These are phyloP conservation scores for Crotalus tigris DNA, from an alignment of 2,113 vertebrate species.

Conservation along the genomic window DNA sequence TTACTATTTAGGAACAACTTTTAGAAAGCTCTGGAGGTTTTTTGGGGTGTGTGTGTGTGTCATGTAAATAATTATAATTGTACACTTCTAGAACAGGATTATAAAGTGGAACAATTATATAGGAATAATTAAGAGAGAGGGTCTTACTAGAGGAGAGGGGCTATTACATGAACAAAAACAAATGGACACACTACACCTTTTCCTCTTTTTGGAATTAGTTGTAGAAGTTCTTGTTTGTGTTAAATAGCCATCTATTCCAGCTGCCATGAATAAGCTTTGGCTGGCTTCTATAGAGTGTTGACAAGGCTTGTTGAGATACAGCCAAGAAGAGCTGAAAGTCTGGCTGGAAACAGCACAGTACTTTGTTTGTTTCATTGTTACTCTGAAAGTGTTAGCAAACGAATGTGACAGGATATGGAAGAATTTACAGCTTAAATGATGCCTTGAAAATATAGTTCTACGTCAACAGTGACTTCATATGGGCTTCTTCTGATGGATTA, in stretches of 20 bases:
- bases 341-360: slow-evolving; percentile 65
- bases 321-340: slow-evolving; percentile 70
- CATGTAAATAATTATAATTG: neutral
- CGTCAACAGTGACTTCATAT: slow-evolving; percentile 60
- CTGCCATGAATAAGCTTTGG: slow-evolving; percentile 66
- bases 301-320: slow-evolving; percentile 57
- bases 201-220: neutral
- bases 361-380: slow-evolving; percentile 70
- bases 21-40: neutral
- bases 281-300: slow-evolving; percentile 62
- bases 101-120: neutral
- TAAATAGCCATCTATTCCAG: slow-evolving; percentile 63
- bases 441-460: slow-evolving; percentile 62
- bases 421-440: slow-evolving; percentile 53
- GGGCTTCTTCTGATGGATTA: slow-evolving; percentile 55
- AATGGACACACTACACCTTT: neutral
- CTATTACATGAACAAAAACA: neutral
- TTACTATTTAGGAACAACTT: neutral
- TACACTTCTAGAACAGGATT: neutral
- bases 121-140: neutral
- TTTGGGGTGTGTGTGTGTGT: neutral
- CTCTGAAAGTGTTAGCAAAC: slow-evolving; percentile 69
- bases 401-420: slow-evolving; percentile 65
- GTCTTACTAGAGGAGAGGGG: neutral
- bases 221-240: slow-evolving; percentile 59